Evolutionary conservation across 1,140 invertebrate species (phyloP).

Genomic region (Pachypsylla venusta): DNA sequence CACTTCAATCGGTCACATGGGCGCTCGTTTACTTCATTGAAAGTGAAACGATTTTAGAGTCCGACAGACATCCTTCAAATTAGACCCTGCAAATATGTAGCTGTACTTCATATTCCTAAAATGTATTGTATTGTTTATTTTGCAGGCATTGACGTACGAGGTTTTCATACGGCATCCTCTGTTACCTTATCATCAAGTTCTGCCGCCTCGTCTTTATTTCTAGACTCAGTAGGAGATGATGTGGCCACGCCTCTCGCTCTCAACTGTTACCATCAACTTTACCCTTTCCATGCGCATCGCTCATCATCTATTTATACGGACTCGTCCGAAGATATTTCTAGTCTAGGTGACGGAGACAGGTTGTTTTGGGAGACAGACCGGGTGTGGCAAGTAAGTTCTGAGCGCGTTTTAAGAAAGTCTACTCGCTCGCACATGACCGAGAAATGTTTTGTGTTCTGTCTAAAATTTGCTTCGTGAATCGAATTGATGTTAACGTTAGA

Average conservation of each 20-base stretch:
- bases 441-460: too few relatives aligned
- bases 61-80: too few relatives aligned
- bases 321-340: constrained; percentile 68
- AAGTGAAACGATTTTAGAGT: too few relatives aligned
- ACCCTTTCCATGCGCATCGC: constrained; percentile 24
- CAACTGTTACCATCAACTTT: constrained; percentile 15
- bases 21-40: too few relatives aligned
- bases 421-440: too few relatives aligned
- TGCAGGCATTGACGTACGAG: constrained; percentile 15
- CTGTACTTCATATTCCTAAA: too few relatives aligned
- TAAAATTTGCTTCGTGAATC: too few relatives aligned
- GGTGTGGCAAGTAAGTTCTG: constrained; percentile 3
- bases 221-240: constrained; percentile 27
- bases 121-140: too few relatives aligned
- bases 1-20: too few relatives aligned
- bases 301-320: constrained; percentile 73
- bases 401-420: too few relatives aligned
- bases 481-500: too few relatives aligned
- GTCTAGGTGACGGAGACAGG: constrained; percentile 54
- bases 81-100: too few relatives aligned
- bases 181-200: constrained; percentile 39
- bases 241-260: constrained; percentile 18
- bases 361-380: constrained; percentile 44
- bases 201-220: constrained; percentile 41
- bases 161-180: constrained; percentile 25